Evolutionary conservation across 2,113 vertebrate genomes (phyloP), one percentile per base, ranked within the genome.

Genomic region (Hydropotes inermis): DNA sequence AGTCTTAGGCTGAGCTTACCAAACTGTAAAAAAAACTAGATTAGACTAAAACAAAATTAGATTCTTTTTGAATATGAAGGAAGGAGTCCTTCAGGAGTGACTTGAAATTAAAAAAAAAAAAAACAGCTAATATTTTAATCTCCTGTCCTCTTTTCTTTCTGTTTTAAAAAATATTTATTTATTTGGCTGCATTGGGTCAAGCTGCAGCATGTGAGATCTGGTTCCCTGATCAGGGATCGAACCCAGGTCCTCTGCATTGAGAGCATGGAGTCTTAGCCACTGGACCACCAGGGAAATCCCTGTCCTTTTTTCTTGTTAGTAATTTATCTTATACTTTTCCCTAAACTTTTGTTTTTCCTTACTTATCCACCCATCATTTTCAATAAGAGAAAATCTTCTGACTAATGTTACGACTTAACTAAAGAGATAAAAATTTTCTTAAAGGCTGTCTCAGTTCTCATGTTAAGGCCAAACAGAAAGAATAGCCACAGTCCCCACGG

Each of bases 371-470:
- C 54, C 16, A 60, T 91, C 36, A 78, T 16, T 76, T 88, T 52
- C 36, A 92, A 90, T 10, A 70, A 93, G 76, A 95, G 54, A 95
- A 86, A 90, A 87, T 36, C 30, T 52, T 90, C 76, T 87, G 74
- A 97, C 52, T 97, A 50, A 92, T 19, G 52, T 82, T 91, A 47
- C 11, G 36, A 89, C 36, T 94, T 96, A 58, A 60, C 27, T 39
- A 43, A 28, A 78, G 67, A 87, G 52, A 70, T 54, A 87, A 93
- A 96, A 91, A 94, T 58, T 91, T 64, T 86, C n/a, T 82, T 39
- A 50, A 91, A 57, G 25, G 8, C 11, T 30, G 27, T 83, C 86
- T 92, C 45, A 27, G n/a, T 87, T 89, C 74, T 96, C 91, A 60
- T 0, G 61, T 28, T 83, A 74, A 97, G 67, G 64, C 54, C 54